Conservation (phyloP, 2,888 invertebrate species). For the Adineta ricciae region DNA sequence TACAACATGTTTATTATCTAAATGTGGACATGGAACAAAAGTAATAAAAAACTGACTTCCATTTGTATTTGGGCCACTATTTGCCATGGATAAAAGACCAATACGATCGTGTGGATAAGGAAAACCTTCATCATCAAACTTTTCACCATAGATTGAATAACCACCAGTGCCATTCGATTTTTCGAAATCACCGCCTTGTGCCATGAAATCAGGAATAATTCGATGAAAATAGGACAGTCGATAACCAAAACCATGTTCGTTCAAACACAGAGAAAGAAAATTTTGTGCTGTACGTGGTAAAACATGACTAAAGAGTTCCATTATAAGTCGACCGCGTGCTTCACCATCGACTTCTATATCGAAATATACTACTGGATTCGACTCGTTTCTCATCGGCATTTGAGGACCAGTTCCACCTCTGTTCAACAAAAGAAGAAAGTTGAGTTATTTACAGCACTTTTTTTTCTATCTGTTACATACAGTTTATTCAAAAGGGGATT, state of each 20-base stretch:
- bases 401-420: background rate
- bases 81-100: conserved; percentile 34
- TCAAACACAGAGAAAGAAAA: conserved; percentile 29
- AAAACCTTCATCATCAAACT: conserved; percentile 34
- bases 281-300: conserved; percentile 33
- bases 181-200: conserved; percentile 34
- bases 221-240: conserved; percentile 33
- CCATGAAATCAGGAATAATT: conserved; percentile 34
- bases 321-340: conserved; percentile 26
- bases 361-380: conserved; percentile 30
- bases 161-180: conserved; percentile 34
- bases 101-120: conserved; percentile 25
- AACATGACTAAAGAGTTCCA: conserved; percentile 25
- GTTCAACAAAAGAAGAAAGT: background rate
- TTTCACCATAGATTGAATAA: conserved; percentile 32
- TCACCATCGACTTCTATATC: conserved; percentile 33
- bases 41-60: conserved; percentile 34
- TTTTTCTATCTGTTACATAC: too few species aligned
- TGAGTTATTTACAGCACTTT: too few species aligned
- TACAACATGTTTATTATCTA: conserved; percentile 33
- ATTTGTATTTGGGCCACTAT: conserved; percentile 33
- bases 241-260: conserved; percentile 32
- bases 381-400: background rate
- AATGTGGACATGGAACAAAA: conserved; percentile 32
- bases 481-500: background rate